These are phyloP conservation scores for Chanos chanos DNA, from an alignment of 2,797 vertebrate species.

Conservation along the genomic window DNA sequence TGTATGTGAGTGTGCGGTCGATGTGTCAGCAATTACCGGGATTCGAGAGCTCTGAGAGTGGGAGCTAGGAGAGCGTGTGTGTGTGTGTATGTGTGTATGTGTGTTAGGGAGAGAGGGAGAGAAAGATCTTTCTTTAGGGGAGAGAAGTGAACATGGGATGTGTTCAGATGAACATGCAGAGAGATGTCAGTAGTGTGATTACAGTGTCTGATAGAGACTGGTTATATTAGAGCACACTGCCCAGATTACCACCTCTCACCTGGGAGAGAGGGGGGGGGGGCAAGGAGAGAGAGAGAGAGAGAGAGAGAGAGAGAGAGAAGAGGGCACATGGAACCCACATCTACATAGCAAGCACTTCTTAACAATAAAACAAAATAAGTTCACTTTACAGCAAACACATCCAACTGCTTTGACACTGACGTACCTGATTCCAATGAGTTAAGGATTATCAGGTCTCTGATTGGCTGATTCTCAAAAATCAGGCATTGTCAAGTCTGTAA, in stretches of 20 bases:
- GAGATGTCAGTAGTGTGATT: conserved; percentile 70
- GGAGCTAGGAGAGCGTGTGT: no score
- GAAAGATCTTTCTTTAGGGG: conserved; percentile 2
- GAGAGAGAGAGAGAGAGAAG: conserved; percentile 11
- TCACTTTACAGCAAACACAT: no score
- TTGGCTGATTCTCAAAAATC: no score
- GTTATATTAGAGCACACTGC: conserved; percentile 24
- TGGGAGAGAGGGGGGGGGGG: background rate
- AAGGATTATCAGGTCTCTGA: no score
- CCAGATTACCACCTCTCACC: background rate
- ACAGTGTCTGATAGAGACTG: conserved; percentile 57
- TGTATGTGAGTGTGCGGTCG: no score
- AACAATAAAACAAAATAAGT: background rate
- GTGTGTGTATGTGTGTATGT: background rate
- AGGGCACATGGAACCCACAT: conserved; percentile 6
- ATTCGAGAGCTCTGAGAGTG: no score
- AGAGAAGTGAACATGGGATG: no score
- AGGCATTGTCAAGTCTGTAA: no score
- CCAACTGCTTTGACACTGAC: no score
- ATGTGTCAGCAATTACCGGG: no score
- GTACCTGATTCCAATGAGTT: no score
- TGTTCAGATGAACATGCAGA: conserved; percentile 31
- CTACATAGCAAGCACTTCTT: conserved; percentile 24
- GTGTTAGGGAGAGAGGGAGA: conserved; percentile 14
- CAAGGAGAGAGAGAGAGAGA: background rate